These are phyloP conservation scores for Watersipora subatra DNA, from an alignment of 1,140 invertebrate species.

Conservation along the genomic window DNA sequence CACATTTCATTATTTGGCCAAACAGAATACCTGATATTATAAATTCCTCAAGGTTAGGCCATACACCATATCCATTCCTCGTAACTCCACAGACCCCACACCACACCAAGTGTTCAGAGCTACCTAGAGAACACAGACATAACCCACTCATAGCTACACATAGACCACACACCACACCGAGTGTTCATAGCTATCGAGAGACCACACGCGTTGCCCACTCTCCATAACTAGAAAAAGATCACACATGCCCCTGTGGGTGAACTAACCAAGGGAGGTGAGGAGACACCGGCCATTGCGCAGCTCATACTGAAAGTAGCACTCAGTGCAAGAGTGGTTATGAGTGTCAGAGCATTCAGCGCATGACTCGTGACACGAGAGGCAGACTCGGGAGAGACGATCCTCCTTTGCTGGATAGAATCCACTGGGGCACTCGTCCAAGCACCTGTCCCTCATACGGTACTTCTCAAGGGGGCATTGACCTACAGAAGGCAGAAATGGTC, in stretches of 20 bases:
- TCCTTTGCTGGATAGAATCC: background rate
- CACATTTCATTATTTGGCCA: too few species aligned
- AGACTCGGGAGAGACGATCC: background rate
- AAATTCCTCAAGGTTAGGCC: too few species aligned
- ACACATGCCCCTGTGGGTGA: background rate
- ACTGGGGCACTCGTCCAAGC: background rate
- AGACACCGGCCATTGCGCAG: too few species aligned
- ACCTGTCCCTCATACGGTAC: background rate
- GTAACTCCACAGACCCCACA: too few species aligned
- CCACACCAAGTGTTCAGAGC: background rate
- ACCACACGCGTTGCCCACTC: background rate
- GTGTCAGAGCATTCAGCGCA: background rate
- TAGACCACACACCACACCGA: background rate
- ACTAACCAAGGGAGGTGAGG: too few species aligned
- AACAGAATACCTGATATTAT: too few species aligned
- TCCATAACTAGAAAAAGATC: background rate
- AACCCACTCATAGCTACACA: background rate
- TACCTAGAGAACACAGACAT: background rate
- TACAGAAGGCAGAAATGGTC: background rate
- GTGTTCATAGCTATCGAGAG: background rate
- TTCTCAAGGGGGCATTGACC: background rate
- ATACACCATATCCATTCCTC: too few species aligned
- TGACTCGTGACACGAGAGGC: background rate
- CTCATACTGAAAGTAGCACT: background rate
- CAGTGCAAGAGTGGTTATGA: background rate